Evolutionary conservation across 2,113 vertebrate genomes (phyloP).

Genomic region (Crotophaga sulcirostris): DNA sequence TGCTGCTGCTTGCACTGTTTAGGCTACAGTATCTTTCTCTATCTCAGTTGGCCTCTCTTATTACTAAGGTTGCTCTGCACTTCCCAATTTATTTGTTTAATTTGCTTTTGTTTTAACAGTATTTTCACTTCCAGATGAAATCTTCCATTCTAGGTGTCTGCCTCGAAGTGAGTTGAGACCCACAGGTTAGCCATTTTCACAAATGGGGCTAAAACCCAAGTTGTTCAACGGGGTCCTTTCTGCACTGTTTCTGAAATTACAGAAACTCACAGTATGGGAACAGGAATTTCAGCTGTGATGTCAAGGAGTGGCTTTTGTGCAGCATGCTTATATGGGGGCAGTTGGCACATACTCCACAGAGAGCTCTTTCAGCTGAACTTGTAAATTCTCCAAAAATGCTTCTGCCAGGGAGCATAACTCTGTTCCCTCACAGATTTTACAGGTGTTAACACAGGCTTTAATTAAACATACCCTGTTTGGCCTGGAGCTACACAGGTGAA

Average conservation of each 20-base stretch:
- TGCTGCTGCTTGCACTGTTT: neutral
- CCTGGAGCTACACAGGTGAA: neutral
- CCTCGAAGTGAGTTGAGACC: neutral
- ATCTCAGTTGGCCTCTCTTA: neutral
- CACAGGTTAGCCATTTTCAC: neutral
- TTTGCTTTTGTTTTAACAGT: neutral
- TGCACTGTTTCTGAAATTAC: neutral
- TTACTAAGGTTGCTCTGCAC: neutral
- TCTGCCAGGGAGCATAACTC: neutral
- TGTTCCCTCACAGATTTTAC: neutral
- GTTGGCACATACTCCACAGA: neutral
- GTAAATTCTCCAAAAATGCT: neutral
- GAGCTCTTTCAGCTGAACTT: neutral
- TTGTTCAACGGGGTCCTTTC: neutral
- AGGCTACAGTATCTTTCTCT: neutral
- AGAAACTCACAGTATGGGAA: neutral
- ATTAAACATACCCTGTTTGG: neutral
- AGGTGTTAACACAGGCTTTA: neutral
- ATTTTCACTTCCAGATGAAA: neutral
- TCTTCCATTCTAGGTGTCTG: neutral
- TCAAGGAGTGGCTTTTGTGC: neutral
- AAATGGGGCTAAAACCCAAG: neutral
- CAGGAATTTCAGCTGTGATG: neutral
- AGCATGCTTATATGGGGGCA: neutral
- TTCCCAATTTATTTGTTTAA: neutral